Evolutionary conservation across 2,797 vertebrate genomes (phyloP).

Genomic region (Phoeniculus purpureus): DNA sequence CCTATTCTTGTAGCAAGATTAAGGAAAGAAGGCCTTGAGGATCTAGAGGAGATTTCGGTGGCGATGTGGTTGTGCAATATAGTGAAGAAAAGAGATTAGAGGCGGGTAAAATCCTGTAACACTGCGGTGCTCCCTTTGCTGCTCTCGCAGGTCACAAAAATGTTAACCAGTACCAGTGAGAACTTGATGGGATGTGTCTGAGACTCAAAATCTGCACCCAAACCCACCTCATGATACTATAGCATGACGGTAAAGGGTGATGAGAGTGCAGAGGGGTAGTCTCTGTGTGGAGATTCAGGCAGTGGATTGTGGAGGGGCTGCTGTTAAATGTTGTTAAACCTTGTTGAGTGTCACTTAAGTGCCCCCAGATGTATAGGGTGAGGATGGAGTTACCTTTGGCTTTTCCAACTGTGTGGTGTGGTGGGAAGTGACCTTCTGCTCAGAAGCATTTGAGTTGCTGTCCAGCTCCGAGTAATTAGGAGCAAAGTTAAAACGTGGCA

Average conservation of each 20-base stretch:
- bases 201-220: neutral
- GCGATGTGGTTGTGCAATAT: neutral
- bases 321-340: fast-evolving
- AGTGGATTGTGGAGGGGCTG: neutral
- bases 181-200: neutral
- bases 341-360: neutral
- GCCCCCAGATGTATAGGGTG: neutral
- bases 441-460: neutral
- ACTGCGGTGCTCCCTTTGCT: neutral
- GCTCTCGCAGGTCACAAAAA: neutral
- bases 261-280: neutral
- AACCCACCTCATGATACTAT: neutral
- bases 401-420: neutral
- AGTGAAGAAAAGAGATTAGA: neutral
- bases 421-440: neutral
- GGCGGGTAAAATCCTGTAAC: neutral
- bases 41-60: neutral
- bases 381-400: neutral
- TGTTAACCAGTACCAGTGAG: neutral
- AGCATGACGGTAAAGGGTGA: fast-evolving
- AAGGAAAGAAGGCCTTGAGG: neutral
- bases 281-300: neutral
- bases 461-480: neutral
- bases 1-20: neutral
- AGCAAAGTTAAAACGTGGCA: neutral